A percentile compares a stretch with the other conserved stretches of the same genome.
phyloP scores from a whole-genome alignment of 2,888 invertebrate species.

The Lasioglossum marginatum region DNA sequence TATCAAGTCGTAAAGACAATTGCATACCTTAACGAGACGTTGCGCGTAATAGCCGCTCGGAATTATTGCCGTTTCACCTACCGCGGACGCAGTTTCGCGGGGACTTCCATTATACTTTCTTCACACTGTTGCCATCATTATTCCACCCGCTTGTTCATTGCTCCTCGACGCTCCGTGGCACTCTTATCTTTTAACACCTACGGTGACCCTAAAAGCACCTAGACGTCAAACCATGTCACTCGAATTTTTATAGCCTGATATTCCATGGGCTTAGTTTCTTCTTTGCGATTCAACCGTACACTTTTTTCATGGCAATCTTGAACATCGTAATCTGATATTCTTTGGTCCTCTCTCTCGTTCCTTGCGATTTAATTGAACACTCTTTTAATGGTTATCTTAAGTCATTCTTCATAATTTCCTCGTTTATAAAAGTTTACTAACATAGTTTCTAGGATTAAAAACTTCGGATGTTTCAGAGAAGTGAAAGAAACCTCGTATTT shows the following conservation, averaged over 20 bases:
- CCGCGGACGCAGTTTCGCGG: not conserved
- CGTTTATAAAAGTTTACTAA: too few relatives aligned
- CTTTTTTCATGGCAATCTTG: not conserved
- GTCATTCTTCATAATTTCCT: not conserved
- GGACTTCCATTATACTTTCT: not conserved
- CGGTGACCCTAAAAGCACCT: not conserved
- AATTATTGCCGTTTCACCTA: slow-evolving; percentile 1
- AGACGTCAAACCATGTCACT: not conserved
- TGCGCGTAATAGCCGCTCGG: not conserved
- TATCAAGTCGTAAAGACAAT: slow-evolving; percentile 10
- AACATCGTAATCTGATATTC: too few relatives aligned
- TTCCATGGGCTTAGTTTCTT: not conserved
- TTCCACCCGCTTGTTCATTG: not conserved
- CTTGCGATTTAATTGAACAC: not conserved
- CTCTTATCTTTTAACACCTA: not conserved
- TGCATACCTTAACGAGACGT: slow-evolving; percentile 14
- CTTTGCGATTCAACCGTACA: not conserved
- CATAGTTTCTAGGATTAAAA: too few relatives aligned
- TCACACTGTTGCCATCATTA: not conserved
- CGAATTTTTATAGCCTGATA: not conserved
- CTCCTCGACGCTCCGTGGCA: not conserved
- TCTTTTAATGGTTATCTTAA: not conserved
- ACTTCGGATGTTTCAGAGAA: too few relatives aligned
- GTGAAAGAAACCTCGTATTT: too few relatives aligned
- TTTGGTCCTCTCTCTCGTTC: too few relatives aligned